Conservation (phyloP, 2,888 invertebrate species). For the Volucella zonaria region DNA sequence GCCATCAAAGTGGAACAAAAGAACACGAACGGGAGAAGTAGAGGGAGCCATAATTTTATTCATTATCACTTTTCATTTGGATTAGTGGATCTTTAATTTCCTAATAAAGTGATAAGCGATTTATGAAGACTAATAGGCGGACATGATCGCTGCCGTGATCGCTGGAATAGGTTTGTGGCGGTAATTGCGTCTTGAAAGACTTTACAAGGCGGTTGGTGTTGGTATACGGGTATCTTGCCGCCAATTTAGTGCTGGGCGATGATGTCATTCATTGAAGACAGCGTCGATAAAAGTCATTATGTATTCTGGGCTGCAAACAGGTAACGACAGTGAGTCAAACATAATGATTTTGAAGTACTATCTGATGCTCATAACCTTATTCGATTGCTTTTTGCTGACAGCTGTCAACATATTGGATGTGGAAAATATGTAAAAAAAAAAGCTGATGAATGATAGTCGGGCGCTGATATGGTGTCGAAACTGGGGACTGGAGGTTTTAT, state of each 20-base stretch:
- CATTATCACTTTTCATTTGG: conserved; percentile 14
- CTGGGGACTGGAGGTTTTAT: too few relatives aligned
- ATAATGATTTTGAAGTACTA: too few relatives aligned
- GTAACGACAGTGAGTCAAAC: conserved; percentile 9
- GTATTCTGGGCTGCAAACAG: conserved; percentile 9
- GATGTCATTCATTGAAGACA: conserved; percentile 23
- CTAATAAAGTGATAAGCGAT: background rate
- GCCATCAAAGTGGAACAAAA: background rate
- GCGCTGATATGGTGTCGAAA: too few relatives aligned
- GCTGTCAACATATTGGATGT: too few relatives aligned
- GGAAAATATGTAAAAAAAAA: too few relatives aligned
- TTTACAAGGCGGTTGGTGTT: too few relatives aligned
- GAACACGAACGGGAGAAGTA: background rate
- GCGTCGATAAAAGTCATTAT: background rate
- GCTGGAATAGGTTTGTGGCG: background rate
- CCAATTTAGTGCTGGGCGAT: background rate
- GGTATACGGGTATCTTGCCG: background rate
- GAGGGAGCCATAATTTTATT: background rate
- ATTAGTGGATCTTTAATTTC: background rate
- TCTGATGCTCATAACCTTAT: too few relatives aligned
- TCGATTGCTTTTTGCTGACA: too few relatives aligned
- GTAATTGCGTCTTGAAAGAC: background rate
- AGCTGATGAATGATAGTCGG: too few relatives aligned
- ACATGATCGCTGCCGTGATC: background rate
- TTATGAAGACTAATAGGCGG: background rate